Conservation (phyloP, 1,140 invertebrate species). For the Neuroterus valhalla region DNA sequence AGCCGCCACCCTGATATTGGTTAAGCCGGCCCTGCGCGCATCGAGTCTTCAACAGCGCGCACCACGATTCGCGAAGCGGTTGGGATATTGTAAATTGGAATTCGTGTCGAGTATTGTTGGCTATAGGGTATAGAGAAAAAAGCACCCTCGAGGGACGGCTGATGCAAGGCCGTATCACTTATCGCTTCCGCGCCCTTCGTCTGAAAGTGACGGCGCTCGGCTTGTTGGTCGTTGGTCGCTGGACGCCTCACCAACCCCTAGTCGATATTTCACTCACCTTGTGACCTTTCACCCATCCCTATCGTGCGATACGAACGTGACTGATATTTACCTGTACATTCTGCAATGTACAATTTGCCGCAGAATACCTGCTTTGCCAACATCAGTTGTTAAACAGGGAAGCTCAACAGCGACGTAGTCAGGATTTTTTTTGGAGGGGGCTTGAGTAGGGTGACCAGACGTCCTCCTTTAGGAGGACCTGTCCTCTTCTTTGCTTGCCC, state of each 20-base stretch:
- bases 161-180: slow-evolving; percentile 20
- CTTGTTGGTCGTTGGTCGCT: not conserved
- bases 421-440: no score
- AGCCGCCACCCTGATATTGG: no score
- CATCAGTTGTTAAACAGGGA: not conserved
- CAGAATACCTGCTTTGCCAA: not conserved
- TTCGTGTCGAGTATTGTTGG: not conserved
- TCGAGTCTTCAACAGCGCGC: slow-evolving; percentile 8
- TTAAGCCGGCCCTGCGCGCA: no score
- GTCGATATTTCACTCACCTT: slow-evolving; percentile 48
- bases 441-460: no score
- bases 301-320: slow-evolving; percentile 30
- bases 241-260: slow-evolving; percentile 24
- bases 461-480: no score
- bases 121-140: slow-evolving; percentile 22
- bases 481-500: no score
- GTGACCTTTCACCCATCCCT: slow-evolving; percentile 49
- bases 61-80: not conserved
- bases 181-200: slow-evolving; percentile 32
- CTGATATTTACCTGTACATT: slow-evolving; percentile 1
- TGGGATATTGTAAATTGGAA: not conserved
- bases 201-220: slow-evolving; percentile 27
- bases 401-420: no score
- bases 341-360: not conserved
- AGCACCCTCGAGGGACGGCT: slow-evolving; percentile 7